Conservation (phyloP, 2,888 invertebrate species). For the Elysia crispata region DNA sequence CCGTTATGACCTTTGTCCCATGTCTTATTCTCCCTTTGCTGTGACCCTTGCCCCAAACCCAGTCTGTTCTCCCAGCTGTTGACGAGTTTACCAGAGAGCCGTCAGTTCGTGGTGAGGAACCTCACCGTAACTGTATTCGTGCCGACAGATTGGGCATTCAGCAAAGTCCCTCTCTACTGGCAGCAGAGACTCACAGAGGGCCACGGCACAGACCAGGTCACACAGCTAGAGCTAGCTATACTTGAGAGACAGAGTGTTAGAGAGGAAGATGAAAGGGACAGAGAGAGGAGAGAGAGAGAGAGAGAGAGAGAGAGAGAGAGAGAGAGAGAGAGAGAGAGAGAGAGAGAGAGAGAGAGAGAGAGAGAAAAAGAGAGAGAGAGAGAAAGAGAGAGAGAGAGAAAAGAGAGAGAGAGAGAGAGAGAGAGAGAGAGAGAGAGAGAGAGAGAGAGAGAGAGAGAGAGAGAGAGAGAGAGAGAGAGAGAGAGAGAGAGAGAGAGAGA, state of each 20-base stretch:
- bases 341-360: neutral
- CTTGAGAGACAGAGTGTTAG: neutral
- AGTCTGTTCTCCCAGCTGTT: slow-evolving; percentile 51
- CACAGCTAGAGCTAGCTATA: neutral
- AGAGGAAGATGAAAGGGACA: neutral
- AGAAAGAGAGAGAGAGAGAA: neutral
- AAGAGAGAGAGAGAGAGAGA: no score
- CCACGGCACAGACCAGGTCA: neutral
- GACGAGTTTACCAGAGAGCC: slow-evolving; percentile 20
- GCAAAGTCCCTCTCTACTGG: slow-evolving; percentile 60
- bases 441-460: no score
- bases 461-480: no score
- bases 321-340: neutral
- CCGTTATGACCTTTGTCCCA: no score
- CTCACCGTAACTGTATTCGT: slow-evolving; percentile 62
- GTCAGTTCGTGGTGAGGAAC: neutral
- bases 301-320: neutral
- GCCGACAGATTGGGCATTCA: slow-evolving; percentile 65
- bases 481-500: no score
- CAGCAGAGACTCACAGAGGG: slow-evolving; percentile 57
- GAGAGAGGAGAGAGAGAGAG: no score
- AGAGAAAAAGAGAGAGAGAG: neutral
- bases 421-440: no score
- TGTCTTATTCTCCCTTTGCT: no score
- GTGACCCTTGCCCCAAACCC: no score